A percentile compares a stretch with the other conserved stretches of the same genome.
These are phyloP conservation scores for Oncopodura yosiiana DNA, from an alignment of 1,140 invertebrate species.

Conservation along the genomic window DNA sequence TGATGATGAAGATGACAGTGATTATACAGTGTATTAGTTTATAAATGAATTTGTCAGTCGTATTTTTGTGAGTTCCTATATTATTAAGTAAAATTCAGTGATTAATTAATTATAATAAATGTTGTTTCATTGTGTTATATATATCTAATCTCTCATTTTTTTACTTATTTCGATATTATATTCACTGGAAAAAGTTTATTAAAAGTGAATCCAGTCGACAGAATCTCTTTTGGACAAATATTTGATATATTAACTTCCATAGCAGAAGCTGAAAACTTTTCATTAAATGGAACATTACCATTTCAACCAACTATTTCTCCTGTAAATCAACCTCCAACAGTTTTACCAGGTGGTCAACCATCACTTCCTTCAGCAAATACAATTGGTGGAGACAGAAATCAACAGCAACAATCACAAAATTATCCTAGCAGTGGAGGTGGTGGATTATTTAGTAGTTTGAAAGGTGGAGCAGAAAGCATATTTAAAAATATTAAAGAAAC, in stretches of 20 bases:
- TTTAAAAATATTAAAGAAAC: constrained; percentile 34
- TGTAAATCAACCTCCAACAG: constrained; percentile 4
- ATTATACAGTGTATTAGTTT: no score
- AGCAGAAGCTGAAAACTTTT: constrained; percentile 16
- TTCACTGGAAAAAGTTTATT: no score
- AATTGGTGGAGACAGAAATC: not conserved
- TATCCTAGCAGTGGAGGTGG: not conserved
- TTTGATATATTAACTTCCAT: constrained; percentile 19
- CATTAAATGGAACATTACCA: constrained; percentile 13
- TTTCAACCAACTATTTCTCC: constrained; percentile 19
- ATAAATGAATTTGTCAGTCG: no score
- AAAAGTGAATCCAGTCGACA: constrained; percentile 3
- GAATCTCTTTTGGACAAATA: constrained; percentile 16
- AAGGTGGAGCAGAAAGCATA: constrained; percentile 30
- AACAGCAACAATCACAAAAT: not conserved
- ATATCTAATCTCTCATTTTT: no score
- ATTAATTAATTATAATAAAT: no score
- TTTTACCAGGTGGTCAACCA: no score
- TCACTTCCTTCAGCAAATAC: no score
- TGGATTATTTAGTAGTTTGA: constrained; percentile 12
- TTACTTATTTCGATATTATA: no score
- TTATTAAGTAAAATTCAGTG: no score
- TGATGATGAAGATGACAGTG: no score
- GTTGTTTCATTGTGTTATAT: no score
- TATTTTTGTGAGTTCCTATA: no score